Evolutionary conservation across 2,888 invertebrate species (phyloP).

Genomic region (Cerastis leucographa): DNA sequence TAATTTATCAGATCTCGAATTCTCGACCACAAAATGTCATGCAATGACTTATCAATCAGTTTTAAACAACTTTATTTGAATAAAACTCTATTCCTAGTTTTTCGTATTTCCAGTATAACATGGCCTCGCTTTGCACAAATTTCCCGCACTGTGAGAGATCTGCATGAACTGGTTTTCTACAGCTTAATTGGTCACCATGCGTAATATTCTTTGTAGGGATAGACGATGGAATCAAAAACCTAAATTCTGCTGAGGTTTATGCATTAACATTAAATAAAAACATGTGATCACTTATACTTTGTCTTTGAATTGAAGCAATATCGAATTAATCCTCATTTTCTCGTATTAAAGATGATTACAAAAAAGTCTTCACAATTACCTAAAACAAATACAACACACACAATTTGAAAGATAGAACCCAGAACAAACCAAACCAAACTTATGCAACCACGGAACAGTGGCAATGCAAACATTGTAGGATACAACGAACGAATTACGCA

Average conservation of each 20-base stretch:
- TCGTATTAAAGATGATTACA: not conserved
- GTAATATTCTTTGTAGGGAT: not conserved
- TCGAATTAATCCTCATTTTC: too few relatives aligned
- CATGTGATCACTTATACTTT: too few relatives aligned
- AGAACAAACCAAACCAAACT: constrained; percentile 30
- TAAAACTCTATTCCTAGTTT: not conserved
- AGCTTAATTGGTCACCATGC: too few relatives aligned
- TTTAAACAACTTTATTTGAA: not conserved
- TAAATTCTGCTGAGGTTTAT: too few relatives aligned
- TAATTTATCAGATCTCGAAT: not conserved
- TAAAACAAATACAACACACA: not conserved
- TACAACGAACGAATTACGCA: constrained; percentile 55
- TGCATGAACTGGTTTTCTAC: too few relatives aligned
- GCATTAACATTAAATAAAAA: too few relatives aligned
- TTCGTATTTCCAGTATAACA: not conserved
- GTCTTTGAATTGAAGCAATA: too few relatives aligned
- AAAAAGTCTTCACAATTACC: not conserved
- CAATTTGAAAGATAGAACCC: constrained; percentile 19
- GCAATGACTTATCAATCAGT: not conserved
- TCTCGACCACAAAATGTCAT: not conserved
- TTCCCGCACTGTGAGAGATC: too few relatives aligned
- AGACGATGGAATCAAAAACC: too few relatives aligned
- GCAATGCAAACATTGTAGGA: constrained; percentile 46
- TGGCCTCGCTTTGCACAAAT: too few relatives aligned
- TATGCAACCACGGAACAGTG: constrained; percentile 20